Base-by-base conservation (phyloP, 2,113 vertebrate species). In the Calidris pygmaea region DNA sequence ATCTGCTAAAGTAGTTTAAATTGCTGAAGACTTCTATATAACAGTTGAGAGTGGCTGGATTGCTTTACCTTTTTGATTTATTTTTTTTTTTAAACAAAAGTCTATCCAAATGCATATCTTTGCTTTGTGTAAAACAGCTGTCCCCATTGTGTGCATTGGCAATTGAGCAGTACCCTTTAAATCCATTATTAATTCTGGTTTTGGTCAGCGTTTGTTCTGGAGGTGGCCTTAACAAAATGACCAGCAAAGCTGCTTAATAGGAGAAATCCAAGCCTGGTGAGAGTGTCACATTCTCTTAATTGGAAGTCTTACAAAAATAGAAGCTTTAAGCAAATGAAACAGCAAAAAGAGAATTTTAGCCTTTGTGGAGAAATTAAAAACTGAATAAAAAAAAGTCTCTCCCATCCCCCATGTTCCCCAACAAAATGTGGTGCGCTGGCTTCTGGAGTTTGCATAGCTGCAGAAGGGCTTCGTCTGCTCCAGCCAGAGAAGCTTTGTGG, bases 201-300 rank as follows among this genome's bases (percentile, higher is more conserved):
- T 94, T 0, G 0, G 58, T 86, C 75, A 90, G 56, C 43, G 55
- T 95, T 95, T 87, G 74, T 79, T 90, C 72, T 80, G 75, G 62
- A 88, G 50, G 43, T 93, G 85, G 88, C 56, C 68, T 86, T 87
- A 83, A 83, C 63, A 85, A 92, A 95, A 93, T 91, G 85, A 83
- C 67, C 72, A 86, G 65, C 65, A 95, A 89, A 92, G 62, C 75
- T 93, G 75, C 82, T 94, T 96, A 85, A 80, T 10, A 55, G 67
- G n/a, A 77, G 76, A 92, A 90, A 83, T 94, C 50, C 85, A 93
- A 90, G 55, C 71, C 53, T 12, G 21, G 39, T 63, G 52, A 91
- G 53, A 62, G 41, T 86, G 89, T 88, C 59, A 71, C 37, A 37
- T 79, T 91, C 56, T 91, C 63, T 90, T 89, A 94, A 74, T 55